Evolutionary conservation across 2,888 invertebrate genomes (phyloP).

Genomic region (Polylopha cassiicola): DNA sequence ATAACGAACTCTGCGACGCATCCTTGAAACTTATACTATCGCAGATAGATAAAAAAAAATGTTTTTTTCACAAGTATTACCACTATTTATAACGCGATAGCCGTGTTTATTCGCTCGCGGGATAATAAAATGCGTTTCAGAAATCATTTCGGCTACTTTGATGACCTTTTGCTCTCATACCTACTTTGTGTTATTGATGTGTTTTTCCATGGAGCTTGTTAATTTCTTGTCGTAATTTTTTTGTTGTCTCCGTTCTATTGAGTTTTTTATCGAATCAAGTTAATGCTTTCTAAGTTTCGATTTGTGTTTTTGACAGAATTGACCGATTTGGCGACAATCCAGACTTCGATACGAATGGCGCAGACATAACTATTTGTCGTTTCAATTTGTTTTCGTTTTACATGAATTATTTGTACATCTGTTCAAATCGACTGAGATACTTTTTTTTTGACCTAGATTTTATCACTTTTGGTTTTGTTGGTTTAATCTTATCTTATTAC

Average conservation of each 20-base stretch:
- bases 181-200: conserved; percentile 6
- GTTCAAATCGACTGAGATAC: too few relatives aligned
- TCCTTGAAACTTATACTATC: conserved; percentile 66
- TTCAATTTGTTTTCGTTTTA: too few relatives aligned
- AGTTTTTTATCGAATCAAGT: too few relatives aligned
- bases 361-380: too few relatives aligned
- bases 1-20: conserved; percentile 55
- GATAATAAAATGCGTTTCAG: conserved; percentile 30
- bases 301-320: too few relatives aligned
- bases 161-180: not conserved
- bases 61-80: conserved; percentile 30
- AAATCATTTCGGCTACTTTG: conserved; percentile 3
- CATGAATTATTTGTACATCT: too few relatives aligned
- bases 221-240: conserved; percentile 10
- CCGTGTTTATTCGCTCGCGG: conserved; percentile 8
- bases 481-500: too few relatives aligned
- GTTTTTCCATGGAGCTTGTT: conserved; percentile 17
- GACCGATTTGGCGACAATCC: too few relatives aligned
- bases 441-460: too few relatives aligned
- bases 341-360: too few relatives aligned
- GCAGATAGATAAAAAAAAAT: conserved; percentile 46
- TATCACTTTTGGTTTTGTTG: too few relatives aligned
- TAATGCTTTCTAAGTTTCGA: too few relatives aligned
- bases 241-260: not conserved
- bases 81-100: conserved; percentile 13